These are phyloP conservation scores for Schizothorax lantsangensis DNA, from an alignment of 2,797 vertebrate species.

Conservation along the genomic window DNA sequence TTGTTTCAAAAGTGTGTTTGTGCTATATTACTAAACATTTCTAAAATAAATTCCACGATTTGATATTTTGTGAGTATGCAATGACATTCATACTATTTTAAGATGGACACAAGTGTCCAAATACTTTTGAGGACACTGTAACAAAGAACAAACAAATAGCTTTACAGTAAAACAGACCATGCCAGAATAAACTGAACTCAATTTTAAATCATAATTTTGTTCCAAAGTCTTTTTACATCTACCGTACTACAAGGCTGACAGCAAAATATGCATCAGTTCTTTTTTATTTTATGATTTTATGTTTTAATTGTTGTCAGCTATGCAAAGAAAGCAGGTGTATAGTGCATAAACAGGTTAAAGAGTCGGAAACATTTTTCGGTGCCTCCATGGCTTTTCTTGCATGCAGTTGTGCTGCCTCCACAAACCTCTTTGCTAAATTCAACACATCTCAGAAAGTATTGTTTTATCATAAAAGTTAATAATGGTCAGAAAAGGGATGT, in stretches of 20 bases:
- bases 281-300: conserved; percentile 35
- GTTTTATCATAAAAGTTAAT: conserved; percentile 13
- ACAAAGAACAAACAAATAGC: background rate
- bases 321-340: conserved; percentile 51
- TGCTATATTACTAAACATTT: background rate
- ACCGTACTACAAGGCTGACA: background rate
- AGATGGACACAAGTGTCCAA: background rate
- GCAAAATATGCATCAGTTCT: conserved; percentile 12
- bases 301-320: conserved; percentile 55
- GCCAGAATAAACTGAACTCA: background rate
- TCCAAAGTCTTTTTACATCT: background rate
- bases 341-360: conserved; percentile 23
- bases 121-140: background rate
- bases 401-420: conserved; percentile 4
- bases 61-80: background rate
- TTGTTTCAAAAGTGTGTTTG: conserved; percentile 9
- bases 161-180: background rate
- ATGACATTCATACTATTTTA: background rate
- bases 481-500: conserved; percentile 4
- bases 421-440: background rate
- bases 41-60: background rate
- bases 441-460: conserved; percentile 29
- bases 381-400: conserved; percentile 5
- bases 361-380: conserved; percentile 14
- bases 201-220: background rate